Conservation (phyloP, 2,888 invertebrate genomes). For the Limnephilus auricula region DNA sequence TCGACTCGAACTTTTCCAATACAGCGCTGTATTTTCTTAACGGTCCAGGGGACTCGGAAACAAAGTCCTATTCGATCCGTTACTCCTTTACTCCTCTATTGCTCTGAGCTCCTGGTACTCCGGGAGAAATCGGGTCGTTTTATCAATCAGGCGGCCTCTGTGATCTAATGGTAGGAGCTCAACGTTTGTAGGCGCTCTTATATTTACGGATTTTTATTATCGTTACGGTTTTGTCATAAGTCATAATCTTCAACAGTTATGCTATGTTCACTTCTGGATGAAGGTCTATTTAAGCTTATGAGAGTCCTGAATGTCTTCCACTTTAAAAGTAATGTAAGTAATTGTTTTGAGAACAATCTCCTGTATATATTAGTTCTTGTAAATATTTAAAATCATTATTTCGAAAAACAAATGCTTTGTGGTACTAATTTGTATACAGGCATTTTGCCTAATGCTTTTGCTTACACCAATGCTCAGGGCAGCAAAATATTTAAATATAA, state of each 20-base stretch:
- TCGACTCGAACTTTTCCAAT: slow-evolving; percentile 16
- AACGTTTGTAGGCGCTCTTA: not conserved
- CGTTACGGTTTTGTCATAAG: not conserved
- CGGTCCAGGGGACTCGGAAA: slow-evolving; percentile 29
- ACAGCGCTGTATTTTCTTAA: slow-evolving; percentile 30
- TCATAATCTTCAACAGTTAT: not conserved
- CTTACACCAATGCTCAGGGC: no score
- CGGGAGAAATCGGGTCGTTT: not conserved
- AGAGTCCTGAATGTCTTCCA: not conserved
- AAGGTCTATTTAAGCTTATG: not conserved
- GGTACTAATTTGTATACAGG: no score
- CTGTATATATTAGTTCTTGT: no score
- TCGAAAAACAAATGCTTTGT: no score
- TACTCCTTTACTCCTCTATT: not conserved
- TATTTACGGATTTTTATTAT: not conserved
- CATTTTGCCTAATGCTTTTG: no score
- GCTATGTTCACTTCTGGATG: no score
- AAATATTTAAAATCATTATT: no score
- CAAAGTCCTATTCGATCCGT: slow-evolving; percentile 4
- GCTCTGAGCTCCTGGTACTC: not conserved
- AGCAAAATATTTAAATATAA: no score
- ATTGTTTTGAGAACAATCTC: not conserved
- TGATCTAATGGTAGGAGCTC: not conserved
- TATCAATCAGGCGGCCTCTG: slow-evolving; percentile 23
- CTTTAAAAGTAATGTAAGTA: no score